Evolutionary conservation across 2,113 vertebrate species (phyloP), one percentile per base, ranked within the genome.

Genomic region (Phalacrocorax brasilianus): DNA sequence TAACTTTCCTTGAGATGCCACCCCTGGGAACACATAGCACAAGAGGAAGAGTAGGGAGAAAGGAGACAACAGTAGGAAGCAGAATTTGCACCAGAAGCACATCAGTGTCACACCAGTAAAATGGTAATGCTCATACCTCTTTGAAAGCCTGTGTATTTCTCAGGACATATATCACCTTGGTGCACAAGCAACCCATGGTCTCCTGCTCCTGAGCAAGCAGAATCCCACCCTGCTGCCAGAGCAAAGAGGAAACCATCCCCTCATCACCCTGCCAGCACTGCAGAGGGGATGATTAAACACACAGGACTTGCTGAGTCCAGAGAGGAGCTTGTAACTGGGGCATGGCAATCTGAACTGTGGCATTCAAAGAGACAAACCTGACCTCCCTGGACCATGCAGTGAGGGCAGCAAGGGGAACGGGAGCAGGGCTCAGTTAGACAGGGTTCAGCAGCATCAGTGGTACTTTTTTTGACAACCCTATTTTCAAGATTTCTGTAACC

Each of bases 111-210:
- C 83, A 32, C 4, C 14, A 47, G 44, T 47, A 28, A 78, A 72
- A 85, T 7, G 18, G 42, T 12, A n/a, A 53, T 78, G 32, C 24
- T 81, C 2, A 1, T 3, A 65, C 28, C 17, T 61, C 40, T 75
- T 38, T n/a, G 47, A 91, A 78, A 83, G 38, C 62, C 71, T 55
- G 44, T 4, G 6, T n/a, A 8, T 50, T 73, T 65, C 49, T 55
- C 40, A 73, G 63, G 58, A n/a, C 12, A 9, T 32, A 30, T 4
- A 76, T 65, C 44, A 59, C 7, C 47, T 65, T 0, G 0, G 22
- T 59, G 72, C 45, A 73, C 49, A 87, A 66, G 33, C 0, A 1
- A 65, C 8, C 49, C 0, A 0, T 33, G 76, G 53, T 17, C 28
- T 68, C 20, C 84, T 3, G 2, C 27, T 88, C 58, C 87, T 42